A percentile compares a stretch with the other conserved stretches of the same genome.
These are phyloP conservation scores for Procavia capensis DNA, from an alignment of 2,113 vertebrate species.

Conservation along the genomic window DNA sequence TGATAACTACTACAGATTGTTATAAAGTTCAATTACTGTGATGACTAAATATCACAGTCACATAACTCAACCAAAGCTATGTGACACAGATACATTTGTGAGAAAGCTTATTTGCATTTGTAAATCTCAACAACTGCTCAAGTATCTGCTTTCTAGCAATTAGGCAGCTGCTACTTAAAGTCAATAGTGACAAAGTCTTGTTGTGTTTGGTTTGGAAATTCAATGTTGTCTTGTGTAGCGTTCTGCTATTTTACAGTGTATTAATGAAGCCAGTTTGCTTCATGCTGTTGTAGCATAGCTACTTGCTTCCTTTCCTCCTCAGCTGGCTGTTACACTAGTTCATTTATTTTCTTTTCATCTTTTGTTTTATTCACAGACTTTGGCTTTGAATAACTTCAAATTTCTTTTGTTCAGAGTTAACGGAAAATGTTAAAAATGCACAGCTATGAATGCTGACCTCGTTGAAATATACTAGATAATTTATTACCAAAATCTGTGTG, in stretches of 20 bases:
- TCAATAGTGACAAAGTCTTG: slow-evolving; percentile 76
- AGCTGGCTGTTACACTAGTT: slow-evolving; percentile 63
- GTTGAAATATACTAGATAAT: slow-evolving; percentile 58
- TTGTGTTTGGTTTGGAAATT: slow-evolving; percentile 71
- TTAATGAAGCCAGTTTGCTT: slow-evolving; percentile 68
- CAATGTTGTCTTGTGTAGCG: slow-evolving; percentile 55
- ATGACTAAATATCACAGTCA: slow-evolving; percentile 58
- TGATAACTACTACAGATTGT: slow-evolving; percentile 70
- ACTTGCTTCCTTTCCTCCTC: slow-evolving; percentile 56
- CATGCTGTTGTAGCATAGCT: background rate
- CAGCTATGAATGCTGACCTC: background rate
- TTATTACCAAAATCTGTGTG: slow-evolving; percentile 64
- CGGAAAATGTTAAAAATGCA: slow-evolving; percentile 60
- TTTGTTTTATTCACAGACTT: slow-evolving; percentile 63
- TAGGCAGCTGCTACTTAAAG: slow-evolving; percentile 77
- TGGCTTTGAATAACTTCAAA: slow-evolving; percentile 50
- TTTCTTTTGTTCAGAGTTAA: slow-evolving; percentile 67
- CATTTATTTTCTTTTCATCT: slow-evolving; percentile 63
- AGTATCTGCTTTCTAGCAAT: slow-evolving; percentile 66
- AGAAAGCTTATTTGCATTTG: slow-evolving; percentile 71
- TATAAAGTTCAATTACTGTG: slow-evolving; percentile 69
- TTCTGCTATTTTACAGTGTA: slow-evolving; percentile 71
- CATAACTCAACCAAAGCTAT: slow-evolving; percentile 38
- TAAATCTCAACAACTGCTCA: slow-evolving; percentile 54
- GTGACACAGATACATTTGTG: slow-evolving; percentile 27